A percentile compares a stretch with the other conserved stretches of the same genome.
Evolutionary conservation across 2,113 vertebrate species (phyloP).

Genomic region (Hemicordylus capensis): DNA sequence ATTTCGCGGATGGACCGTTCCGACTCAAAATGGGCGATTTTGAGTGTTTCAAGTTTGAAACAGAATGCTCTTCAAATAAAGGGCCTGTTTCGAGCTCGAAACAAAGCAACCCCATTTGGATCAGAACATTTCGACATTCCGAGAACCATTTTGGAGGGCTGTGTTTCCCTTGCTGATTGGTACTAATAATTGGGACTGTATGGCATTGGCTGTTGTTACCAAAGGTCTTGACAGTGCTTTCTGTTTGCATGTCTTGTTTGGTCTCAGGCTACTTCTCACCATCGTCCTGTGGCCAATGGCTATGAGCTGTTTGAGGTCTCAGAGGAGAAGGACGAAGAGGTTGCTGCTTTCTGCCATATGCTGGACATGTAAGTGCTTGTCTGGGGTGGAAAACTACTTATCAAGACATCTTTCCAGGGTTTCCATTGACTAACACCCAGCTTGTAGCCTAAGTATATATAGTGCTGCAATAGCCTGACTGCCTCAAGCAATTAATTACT

Average conservation of each 20-base stretch:
- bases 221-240: neutral
- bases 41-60: too few relatives aligned
- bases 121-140: too few relatives aligned
- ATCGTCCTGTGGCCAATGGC: constrained; percentile 76
- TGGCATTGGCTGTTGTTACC: neutral
- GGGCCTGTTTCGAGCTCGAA: too few relatives aligned
- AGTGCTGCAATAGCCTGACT: neutral
- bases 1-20: too few relatives aligned
- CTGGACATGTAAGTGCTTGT: constrained; percentile 88
- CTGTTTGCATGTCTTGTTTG: neutral
- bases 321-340: constrained; percentile 95
- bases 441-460: neutral
- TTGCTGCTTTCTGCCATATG: constrained; percentile 96
- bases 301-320: constrained; percentile 95
- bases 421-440: neutral
- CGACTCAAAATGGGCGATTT: too few relatives aligned
- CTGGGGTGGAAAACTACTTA: fast-evolving
- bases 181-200: neutral
- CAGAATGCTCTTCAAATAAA: too few relatives aligned
- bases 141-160: too few relatives aligned
- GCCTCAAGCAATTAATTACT: constrained; percentile 5
- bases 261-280: constrained; percentile 74
- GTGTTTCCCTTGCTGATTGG: too few relatives aligned
- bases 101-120: neutral
- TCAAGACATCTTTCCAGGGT: neutral